Base-by-base conservation (phyloP, 2,113 vertebrate genomes). In the Piliocolobus tephrosceles region DNA sequence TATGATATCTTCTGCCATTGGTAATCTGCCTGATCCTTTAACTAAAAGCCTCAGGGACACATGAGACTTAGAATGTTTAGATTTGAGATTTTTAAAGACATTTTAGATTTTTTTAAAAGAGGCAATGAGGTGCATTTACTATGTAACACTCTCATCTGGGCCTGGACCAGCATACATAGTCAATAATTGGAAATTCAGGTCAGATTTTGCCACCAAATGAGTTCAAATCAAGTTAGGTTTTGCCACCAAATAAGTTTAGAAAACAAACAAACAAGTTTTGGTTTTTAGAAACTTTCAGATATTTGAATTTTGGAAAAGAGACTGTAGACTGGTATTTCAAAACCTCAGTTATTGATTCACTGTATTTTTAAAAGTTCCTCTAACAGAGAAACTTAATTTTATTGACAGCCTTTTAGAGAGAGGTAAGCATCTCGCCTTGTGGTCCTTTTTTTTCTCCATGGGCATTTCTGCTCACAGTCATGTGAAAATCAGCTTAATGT, bases 171-270 rank as follows among this genome's bases (percentile, higher is more conserved):
- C 38, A 70, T 83, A 2, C 27, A 14, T 23, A 45, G 23, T 78
- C 45, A 82, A 55, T 55, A 55, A 55, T 55, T 55, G 52, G 43
- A 95, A 82, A 86, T 55, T 95, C 32, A 86, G 61, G n/a, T 90
- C 30, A 96, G 52, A 89, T 89, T 81, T 94, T 84, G 30, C 50
- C 27, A 58, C 8, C 23, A 75, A 85, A 90, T 95, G 32, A 73
- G 25, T 85, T 93, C 38, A 35, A 32, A 64, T 83, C 35, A 83
- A 86, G 55, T 76, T 7, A 35, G 25, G 1, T 90, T 93, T 97
- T 93, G 47, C 38, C 16, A 57, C 16, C 30, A 90, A 55, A 57
- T 84, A 70, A 81, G 32, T 93, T 97, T 38, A 61, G 9, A 25
- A 11, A 40, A 58, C 32, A 68, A 68, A 50, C 43, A 47, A 23